Base-by-base conservation (phyloP, 2,113 vertebrate genomes). In the rat (Rattus norvegicus) region DNA sequence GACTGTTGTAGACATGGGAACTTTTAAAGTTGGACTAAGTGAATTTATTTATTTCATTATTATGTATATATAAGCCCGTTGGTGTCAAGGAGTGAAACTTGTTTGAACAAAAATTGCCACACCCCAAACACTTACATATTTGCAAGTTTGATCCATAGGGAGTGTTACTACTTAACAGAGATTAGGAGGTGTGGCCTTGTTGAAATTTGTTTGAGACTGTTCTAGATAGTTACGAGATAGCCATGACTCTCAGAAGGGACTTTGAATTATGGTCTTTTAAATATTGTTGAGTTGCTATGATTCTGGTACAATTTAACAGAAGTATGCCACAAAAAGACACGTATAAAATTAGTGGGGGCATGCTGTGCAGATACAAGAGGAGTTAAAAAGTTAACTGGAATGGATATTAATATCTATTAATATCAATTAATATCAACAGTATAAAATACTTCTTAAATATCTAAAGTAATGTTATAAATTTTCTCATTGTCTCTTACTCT, bases 291-390 rank as follows among this genome's bases (percentile, higher is more conserved):
- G 26, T 49, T 28, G 43, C 43, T 30, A 7, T 30, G 26, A 26
- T 49, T 49, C 26, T 76, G 3, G 13, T 14, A 1, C 47, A 24
- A 49, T 24, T 49, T 49, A 4, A 77, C 0, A 49, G 13, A 43
- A 47, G 49, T 1, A 28, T 1, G 28, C 49, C 43, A 77, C 13
- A 26, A 20, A 43, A 49, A 49, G 75, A 14, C 24, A 43, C 4
- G 16, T 12, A 16, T 16, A 2, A 77, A 77, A 11, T 28, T 43
- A 2, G 19, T 43, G 4, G 1, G 10, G 0, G 1, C n/a, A 75
- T 12, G 20, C 7, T 39, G 20, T 75, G 2, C 7, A 24, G 1
- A 10, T 43, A 43, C 7, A 75, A 39, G n/a, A 12, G 3, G 22
- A 75, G 20, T 43, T 75, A 43, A 22, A 75, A 3, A 20, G 72